Conservation (phyloP, 2,113 vertebrate genomes). For the Pantherophis guttatus region DNA sequence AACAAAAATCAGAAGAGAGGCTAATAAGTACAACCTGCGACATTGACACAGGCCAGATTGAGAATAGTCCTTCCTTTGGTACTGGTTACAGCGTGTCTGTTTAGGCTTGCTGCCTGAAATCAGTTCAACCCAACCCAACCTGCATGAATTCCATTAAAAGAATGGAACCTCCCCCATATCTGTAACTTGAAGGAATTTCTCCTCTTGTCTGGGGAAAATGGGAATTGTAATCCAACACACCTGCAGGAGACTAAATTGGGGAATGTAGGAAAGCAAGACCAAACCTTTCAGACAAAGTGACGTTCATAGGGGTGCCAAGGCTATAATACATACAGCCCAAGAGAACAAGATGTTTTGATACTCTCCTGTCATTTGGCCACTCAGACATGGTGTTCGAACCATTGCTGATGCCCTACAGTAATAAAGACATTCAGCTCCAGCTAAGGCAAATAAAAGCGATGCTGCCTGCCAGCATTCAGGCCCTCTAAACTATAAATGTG, state of each 20-base stretch:
- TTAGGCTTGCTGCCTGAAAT: background rate
- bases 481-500: constrained; percentile 78
- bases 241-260: background rate
- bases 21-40: background rate
- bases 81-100: background rate
- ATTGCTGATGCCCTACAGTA: constrained; percentile 47
- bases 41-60: background rate
- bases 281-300: background rate
- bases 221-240: background rate
- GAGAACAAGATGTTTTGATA: background rate
- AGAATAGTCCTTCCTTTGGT: background rate
- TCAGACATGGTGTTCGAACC: constrained; percentile 55
- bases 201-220: background rate
- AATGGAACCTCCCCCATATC: background rate
- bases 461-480: constrained; percentile 76
- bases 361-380: constrained; percentile 19
- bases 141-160: background rate
- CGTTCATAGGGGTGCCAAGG: background rate
- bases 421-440: constrained; percentile 56
- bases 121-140: background rate
- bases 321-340: background rate
- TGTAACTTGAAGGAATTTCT: background rate
- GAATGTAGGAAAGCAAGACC: background rate
- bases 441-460: constrained; percentile 74
- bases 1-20: background rate